These are phyloP conservation scores for Aleiodes sp. DNA, from an alignment of 1,140 invertebrate genomes.

Conservation along the genomic window DNA sequence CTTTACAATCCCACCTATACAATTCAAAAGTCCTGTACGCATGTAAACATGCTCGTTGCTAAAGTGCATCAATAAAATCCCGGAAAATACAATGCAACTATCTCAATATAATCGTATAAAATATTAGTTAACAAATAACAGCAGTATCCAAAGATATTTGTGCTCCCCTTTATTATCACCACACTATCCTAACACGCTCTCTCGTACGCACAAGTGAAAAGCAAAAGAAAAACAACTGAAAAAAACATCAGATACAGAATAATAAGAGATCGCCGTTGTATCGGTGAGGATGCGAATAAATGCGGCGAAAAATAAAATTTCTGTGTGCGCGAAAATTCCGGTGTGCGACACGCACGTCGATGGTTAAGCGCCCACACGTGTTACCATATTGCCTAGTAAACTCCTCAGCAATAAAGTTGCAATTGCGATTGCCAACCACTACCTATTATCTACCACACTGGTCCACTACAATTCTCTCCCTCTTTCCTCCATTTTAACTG, in stretches of 20 bases:
- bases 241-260: neutral
- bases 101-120: constrained; percentile 27
- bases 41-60: neutral
- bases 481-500: neutral
- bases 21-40: too few species aligned
- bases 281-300: neutral
- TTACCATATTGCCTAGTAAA: constrained; percentile 12
- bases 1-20: too few species aligned
- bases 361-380: constrained; percentile 28
- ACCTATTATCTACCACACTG: constrained; percentile 25
- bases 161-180: constrained; percentile 17
- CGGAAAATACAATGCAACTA: constrained; percentile 29
- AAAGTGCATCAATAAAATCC: constrained; percentile 34
- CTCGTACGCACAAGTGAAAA: neutral
- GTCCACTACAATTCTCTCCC: neutral
- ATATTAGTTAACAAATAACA: constrained; percentile 17
- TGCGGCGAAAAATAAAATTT: neutral
- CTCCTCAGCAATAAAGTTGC: constrained; percentile 12
- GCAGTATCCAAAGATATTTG: constrained; percentile 10
- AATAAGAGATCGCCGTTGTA: neutral
- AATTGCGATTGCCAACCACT: constrained; percentile 17
- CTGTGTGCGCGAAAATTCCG: too few species aligned
- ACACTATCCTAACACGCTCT: neutral
- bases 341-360: constrained; percentile 24
- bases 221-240: neutral